Conservation (phyloP, 2,113 vertebrate genomes). For the Lathamus discolor region DNA sequence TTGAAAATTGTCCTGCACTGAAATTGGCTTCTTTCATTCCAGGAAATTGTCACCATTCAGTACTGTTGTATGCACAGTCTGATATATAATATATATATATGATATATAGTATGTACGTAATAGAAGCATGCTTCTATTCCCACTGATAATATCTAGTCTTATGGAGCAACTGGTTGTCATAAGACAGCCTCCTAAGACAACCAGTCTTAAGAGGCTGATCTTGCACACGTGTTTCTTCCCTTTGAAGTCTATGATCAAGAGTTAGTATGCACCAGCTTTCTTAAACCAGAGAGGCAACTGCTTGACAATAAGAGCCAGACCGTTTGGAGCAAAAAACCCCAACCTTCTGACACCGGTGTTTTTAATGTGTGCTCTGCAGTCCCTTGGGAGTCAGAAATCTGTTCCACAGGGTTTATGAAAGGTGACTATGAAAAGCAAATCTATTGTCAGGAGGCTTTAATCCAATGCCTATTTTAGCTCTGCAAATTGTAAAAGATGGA, state of each 20-base stretch:
- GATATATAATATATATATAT: not conserved
- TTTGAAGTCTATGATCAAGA: conserved; percentile 61
- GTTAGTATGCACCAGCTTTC: conserved; percentile 15
- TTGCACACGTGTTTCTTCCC: conserved; percentile 50
- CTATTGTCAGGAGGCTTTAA: not conserved
- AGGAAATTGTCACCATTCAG: not conserved
- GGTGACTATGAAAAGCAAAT: not conserved
- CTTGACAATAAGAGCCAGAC: conserved; percentile 21
- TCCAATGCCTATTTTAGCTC: not conserved
- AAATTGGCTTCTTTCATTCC: not conserved
- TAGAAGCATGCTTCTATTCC: not conserved
- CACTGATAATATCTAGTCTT: not conserved
- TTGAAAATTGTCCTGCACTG: not conserved
- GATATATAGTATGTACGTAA: not conserved
- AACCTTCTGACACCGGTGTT: not conserved
- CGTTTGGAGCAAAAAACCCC: not conserved
- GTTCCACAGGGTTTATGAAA: not conserved
- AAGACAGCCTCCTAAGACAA: conserved; percentile 11
- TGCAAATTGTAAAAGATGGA: not conserved
- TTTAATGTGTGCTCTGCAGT: not conserved
- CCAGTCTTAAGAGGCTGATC: not conserved
- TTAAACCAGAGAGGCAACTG: conserved; percentile 9
- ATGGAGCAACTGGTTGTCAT: not conserved
- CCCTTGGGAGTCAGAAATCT: not conserved
- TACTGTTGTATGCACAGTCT: not conserved